These are phyloP conservation scores for Monochamus saltuarius DNA, from an alignment of 1,140 invertebrate genomes.

Conservation along the genomic window DNA sequence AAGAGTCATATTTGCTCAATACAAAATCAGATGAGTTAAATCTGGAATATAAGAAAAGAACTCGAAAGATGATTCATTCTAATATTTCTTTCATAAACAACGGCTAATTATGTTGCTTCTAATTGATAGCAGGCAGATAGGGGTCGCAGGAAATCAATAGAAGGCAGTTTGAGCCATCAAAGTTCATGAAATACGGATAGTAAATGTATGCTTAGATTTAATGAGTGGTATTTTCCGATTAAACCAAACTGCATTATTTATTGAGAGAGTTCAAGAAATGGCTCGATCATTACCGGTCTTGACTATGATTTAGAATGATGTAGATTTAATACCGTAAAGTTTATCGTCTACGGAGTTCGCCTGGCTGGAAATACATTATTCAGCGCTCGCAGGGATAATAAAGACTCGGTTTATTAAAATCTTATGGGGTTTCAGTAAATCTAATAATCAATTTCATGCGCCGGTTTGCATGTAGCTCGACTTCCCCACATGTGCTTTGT, in stretches of 20 bases:
- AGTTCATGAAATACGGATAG: slow-evolving; percentile 10
- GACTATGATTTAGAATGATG: slow-evolving; percentile 30
- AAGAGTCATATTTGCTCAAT: too few relatives aligned
- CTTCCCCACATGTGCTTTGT: too few relatives aligned
- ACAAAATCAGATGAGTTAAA: too few relatives aligned
- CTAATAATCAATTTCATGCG: slow-evolving; percentile 23
- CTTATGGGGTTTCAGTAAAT: slow-evolving; percentile 28
- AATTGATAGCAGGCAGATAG: neutral
- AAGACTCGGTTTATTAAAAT: slow-evolving; percentile 26
- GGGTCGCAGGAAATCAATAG: slow-evolving; percentile 3
- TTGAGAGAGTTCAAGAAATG: slow-evolving; percentile 36
- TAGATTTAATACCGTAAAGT: slow-evolving; percentile 35
- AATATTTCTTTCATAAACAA: too few relatives aligned
- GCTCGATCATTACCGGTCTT: slow-evolving; percentile 33
- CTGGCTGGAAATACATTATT: slow-evolving; percentile 27
- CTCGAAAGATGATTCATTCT: too few relatives aligned
- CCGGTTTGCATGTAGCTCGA: neutral
- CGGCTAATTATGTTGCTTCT: neutral
- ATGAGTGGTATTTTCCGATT: slow-evolving; percentile 41
- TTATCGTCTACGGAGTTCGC: slow-evolving; percentile 26
- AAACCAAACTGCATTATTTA: slow-evolving; percentile 38
- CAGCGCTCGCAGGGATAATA: slow-evolving; percentile 28
- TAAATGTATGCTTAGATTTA: slow-evolving; percentile 39
- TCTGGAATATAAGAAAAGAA: too few relatives aligned
- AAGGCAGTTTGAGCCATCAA: slow-evolving; percentile 9